These are phyloP conservation scores for Drosophila mayaguana DNA, from an alignment of 2,888 invertebrate species.

Conservation along the genomic window DNA sequence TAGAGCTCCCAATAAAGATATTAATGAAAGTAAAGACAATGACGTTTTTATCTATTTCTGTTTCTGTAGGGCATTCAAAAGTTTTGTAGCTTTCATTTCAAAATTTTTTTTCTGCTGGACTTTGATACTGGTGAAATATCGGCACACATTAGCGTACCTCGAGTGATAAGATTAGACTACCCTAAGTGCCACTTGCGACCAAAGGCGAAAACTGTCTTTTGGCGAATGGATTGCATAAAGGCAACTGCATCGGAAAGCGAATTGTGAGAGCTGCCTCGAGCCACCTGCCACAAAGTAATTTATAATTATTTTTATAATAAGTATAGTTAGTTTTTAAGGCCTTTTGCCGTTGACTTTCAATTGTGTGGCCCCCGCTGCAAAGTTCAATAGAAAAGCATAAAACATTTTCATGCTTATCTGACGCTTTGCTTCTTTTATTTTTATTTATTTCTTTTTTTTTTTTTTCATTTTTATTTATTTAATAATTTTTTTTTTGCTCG, in stretches of 20 bases:
- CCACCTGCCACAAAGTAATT: constrained; percentile 64
- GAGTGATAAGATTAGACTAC: constrained; percentile 64
- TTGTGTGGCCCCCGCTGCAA: constrained; percentile 30
- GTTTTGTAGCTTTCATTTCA: not conserved
- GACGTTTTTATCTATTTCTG: not conserved
- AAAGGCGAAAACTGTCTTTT: constrained; percentile 16
- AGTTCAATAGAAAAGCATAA: constrained; percentile 68
- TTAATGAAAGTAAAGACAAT: not conserved
- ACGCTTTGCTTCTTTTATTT: constrained; percentile 18
- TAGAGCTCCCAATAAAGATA: not conserved
- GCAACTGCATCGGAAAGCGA: constrained; percentile 10
- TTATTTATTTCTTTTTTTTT: not conserved
- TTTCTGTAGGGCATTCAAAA: constrained; percentile 12
- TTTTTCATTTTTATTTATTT: constrained; percentile 15
- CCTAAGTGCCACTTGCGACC: not conserved
- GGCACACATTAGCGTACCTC: constrained; percentile 47
- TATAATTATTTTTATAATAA: constrained; percentile 69
- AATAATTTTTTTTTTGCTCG: constrained; percentile 26
- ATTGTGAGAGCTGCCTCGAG: constrained; percentile 38
- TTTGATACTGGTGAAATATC: constrained; percentile 50
- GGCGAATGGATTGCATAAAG: constrained; percentile 19
- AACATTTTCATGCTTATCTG: constrained; percentile 58
- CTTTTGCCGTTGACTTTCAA: constrained; percentile 37
- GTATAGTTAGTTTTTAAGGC: constrained; percentile 39
- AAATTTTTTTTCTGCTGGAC: constrained; percentile 27